Conservation (phyloP, 2,888 invertebrate species). For the Physocephala rufipes region DNA sequence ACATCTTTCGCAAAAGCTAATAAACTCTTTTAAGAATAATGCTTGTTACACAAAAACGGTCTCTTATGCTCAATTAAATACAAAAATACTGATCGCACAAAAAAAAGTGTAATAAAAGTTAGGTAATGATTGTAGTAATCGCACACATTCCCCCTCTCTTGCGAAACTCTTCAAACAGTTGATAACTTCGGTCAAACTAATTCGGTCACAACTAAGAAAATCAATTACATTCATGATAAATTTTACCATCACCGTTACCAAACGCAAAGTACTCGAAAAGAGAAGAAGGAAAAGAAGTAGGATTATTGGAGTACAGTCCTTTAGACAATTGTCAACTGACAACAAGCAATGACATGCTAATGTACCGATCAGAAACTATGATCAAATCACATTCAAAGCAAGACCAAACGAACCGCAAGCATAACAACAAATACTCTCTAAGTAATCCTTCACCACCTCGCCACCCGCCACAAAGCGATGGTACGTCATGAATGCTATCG, state of each 20-base stretch:
- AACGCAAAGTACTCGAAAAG: conserved; percentile 9
- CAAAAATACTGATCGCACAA: not conserved
- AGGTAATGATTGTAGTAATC: conserved; percentile 25
- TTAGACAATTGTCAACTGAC: too few relatives aligned
- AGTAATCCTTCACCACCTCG: too few relatives aligned
- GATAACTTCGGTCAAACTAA: not conserved
- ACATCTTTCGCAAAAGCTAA: not conserved
- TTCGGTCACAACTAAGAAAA: not conserved
- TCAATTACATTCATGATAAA: conserved; percentile 26
- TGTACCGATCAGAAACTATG: too few relatives aligned
- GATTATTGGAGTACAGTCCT: too few relatives aligned
- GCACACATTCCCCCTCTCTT: too few relatives aligned
- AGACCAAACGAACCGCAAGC: not conserved
- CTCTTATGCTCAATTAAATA: not conserved
- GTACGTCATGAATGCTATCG: too few relatives aligned
- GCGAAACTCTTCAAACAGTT: too few relatives aligned
- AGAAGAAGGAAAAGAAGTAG: not conserved
- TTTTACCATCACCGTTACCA: conserved; percentile 22
- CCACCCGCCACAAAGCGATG: too few relatives aligned
- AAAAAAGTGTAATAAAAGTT: not conserved
- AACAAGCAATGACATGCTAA: too few relatives aligned
- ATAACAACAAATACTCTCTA: too few relatives aligned
- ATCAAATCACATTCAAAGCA: too few relatives aligned
- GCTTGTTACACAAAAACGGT: too few relatives aligned
- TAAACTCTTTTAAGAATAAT: not conserved